Evolutionary conservation across 2,888 invertebrate species (phyloP).

Genomic region (Trichopria drosophilae): DNA sequence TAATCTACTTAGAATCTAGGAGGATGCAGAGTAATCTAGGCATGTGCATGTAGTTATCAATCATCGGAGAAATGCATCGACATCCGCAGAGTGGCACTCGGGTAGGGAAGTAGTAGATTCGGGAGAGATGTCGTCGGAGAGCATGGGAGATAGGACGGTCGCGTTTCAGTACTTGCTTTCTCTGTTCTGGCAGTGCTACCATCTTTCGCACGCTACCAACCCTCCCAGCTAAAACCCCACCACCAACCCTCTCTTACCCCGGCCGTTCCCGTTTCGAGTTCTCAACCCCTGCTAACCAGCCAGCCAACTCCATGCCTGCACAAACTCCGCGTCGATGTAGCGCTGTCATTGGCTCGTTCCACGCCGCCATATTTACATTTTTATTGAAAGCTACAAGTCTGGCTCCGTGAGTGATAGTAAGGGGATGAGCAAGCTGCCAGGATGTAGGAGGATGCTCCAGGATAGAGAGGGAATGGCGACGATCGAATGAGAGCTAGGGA

Average conservation of each 20-base stretch:
- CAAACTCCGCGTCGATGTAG: slow-evolving; percentile 51
- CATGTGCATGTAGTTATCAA: too few species aligned
- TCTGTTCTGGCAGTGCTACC: slow-evolving; percentile 26
- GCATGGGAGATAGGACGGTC: too few species aligned
- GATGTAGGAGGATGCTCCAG: slow-evolving; percentile 30
- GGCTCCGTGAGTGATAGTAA: slow-evolving; percentile 50
- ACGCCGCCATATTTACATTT: slow-evolving; percentile 60
- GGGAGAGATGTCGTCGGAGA: too few species aligned
- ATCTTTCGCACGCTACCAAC: slow-evolving; percentile 30
- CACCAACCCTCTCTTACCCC: slow-evolving; percentile 15
- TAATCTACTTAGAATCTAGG: too few species aligned
- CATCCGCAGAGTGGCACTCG: too few species aligned
- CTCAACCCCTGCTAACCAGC: slow-evolving; percentile 37
- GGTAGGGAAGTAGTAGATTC: too few species aligned
- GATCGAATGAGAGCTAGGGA: slow-evolving; percentile 25
- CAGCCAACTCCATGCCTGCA: slow-evolving; percentile 25
- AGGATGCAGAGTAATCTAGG: too few species aligned
- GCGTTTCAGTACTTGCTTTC: too few species aligned
- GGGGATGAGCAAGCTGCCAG: slow-evolving; percentile 42
- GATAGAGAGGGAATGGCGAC: slow-evolving; percentile 32
- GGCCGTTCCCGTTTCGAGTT: slow-evolving; percentile 39
- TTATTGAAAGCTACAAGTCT: slow-evolving; percentile 58
- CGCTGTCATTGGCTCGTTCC: slow-evolving; percentile 58
- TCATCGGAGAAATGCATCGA: too few species aligned
- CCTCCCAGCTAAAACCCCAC: slow-evolving; percentile 22